Evolutionary conservation across 2,888 invertebrate species (phyloP).

Genomic region (Adelognathus sp.): DNA sequence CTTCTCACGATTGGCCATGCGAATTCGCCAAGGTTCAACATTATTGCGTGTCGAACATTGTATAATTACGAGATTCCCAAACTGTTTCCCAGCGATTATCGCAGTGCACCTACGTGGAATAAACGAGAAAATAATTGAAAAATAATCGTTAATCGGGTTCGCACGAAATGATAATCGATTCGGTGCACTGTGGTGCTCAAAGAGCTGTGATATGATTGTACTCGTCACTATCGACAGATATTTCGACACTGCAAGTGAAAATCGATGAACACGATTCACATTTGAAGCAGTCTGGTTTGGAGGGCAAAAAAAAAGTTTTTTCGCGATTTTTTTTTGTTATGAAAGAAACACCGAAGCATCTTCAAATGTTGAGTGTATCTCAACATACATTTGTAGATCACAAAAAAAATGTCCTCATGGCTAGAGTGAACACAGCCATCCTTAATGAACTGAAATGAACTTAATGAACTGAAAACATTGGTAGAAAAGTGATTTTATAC

Average conservation of each 20-base stretch:
- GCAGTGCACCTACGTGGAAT: neutral
- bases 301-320: too few relatives aligned
- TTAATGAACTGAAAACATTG: too few relatives aligned
- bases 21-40: constrained; percentile 34
- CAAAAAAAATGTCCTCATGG: too few relatives aligned
- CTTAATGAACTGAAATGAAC: too few relatives aligned
- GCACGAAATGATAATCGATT: neutral
- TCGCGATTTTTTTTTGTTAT: too few relatives aligned
- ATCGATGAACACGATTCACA: neutral
- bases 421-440: too few relatives aligned
- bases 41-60: constrained; percentile 36
- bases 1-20: constrained; percentile 37
- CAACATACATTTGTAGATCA: too few relatives aligned
- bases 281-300: too few relatives aligned
- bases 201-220: neutral
- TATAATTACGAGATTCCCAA: constrained; percentile 25
- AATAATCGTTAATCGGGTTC: neutral
- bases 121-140: neutral
- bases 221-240: neutral
- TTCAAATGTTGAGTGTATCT: too few relatives aligned
- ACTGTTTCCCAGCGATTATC: constrained; percentile 14
- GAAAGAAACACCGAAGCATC: too few relatives aligned
- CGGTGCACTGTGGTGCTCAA: neutral
- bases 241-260: neutral
- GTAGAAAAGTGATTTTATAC: too few relatives aligned